A percentile compares a stretch with the other conserved stretches of the same genome.
Evolutionary conservation across 2,888 invertebrate species (phyloP).

Genomic region (Noctua fimbriata): DNA sequence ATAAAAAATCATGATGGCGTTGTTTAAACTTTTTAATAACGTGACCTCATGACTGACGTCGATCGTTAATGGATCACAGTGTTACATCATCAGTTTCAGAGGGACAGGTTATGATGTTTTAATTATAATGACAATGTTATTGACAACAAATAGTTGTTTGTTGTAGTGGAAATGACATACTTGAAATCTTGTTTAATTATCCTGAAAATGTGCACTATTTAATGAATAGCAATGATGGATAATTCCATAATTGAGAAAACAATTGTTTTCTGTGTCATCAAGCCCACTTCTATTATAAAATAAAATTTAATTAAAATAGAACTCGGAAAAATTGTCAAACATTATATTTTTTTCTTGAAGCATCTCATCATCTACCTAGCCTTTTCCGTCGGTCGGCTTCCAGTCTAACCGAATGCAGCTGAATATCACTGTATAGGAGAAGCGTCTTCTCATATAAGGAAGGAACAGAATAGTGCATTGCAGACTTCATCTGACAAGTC

Average conservation of each 20-base stretch:
- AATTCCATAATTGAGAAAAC: neutral
- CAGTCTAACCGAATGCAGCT: too few relatives aligned
- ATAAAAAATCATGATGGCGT: conserved; percentile 32
- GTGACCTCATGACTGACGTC: conserved; percentile 35
- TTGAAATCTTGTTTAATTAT: neutral
- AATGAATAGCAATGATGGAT: neutral
- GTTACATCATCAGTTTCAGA: conserved; percentile 23
- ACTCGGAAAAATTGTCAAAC: neutral
- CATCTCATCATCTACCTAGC: neutral
- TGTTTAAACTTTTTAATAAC: conserved; percentile 35
- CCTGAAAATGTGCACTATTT: neutral
- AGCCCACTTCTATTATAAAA: neutral
- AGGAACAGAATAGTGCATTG: too few relatives aligned
- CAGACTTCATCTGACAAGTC: too few relatives aligned
- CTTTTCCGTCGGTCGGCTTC: too few relatives aligned
- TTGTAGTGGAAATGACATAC: neutral
- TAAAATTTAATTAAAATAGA: neutral
- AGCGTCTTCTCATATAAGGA: too few relatives aligned
- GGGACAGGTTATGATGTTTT: conserved; percentile 7
- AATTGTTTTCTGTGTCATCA: too few relatives aligned
- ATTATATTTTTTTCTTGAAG: neutral
- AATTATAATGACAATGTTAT: conserved; percentile 7
- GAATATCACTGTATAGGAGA: neutral
- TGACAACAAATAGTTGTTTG: neutral
- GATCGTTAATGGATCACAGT: conserved; percentile 32